A percentile compares a stretch with the other conserved stretches of the same genome.
These are phyloP conservation scores for Idaea aversata DNA, from an alignment of 2,888 invertebrate genomes.

Conservation along the genomic window DNA sequence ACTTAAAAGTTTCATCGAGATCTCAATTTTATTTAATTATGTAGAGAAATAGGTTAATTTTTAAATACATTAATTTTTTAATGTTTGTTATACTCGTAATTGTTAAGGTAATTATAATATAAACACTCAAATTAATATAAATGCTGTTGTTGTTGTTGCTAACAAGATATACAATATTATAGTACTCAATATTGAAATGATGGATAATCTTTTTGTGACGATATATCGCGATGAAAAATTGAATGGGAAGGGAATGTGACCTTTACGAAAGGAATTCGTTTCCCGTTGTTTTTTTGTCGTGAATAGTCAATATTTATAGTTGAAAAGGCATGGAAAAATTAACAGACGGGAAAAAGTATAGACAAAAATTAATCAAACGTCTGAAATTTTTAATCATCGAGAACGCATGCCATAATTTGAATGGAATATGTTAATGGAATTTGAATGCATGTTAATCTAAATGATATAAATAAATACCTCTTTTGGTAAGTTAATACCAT, in stretches of 20 bases:
- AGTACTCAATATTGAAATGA: conserved; percentile 57
- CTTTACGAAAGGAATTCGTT: conserved; percentile 24
- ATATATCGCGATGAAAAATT: conserved; percentile 43
- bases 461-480: conserved; percentile 75
- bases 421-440: conserved; percentile 75
- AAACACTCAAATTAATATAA: conserved; percentile 68
- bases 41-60: conserved; percentile 25
- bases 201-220: conserved; percentile 44
- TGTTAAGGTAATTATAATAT: conserved; percentile 54
- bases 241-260: conserved; percentile 26
- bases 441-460: conserved; percentile 79
- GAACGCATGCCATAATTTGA: conserved; percentile 61
- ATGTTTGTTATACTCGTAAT: conserved; percentile 48
- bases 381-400: conserved; percentile 29
- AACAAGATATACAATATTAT: conserved; percentile 71
- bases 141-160: conserved; percentile 80
- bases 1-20: conserved; percentile 10
- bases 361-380: conserved; percentile 7
- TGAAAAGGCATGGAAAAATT: conserved; percentile 47
- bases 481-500: conserved; percentile 74
- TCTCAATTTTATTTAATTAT: conserved; percentile 19
- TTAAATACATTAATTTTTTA: conserved; percentile 27
- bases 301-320: conserved; percentile 43
- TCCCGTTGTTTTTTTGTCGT: conserved; percentile 43
- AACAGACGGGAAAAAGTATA: conserved; percentile 2